phyloP scores from a whole-genome alignment of 2,888 invertebrate genomes.

The Eupithecia inturbata region DNA sequence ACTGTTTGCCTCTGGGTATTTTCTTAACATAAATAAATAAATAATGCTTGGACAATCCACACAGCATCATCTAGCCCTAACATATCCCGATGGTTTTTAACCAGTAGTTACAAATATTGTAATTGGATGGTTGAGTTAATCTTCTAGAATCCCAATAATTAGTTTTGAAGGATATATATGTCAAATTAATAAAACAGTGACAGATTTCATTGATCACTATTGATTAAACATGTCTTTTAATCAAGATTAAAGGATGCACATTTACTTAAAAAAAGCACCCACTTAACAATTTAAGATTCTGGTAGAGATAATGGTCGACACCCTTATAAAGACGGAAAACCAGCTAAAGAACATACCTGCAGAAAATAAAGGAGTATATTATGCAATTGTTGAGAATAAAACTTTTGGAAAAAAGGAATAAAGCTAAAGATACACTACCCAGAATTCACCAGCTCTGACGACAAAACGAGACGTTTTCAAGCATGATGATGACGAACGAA shows the following conservation, averaged over 20 bases:
- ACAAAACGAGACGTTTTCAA: slow-evolving; percentile 3
- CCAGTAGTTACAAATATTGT: background rate
- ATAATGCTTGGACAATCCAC: too few species aligned
- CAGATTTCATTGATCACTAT: background rate
- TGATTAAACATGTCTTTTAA: background rate
- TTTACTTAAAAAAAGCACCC: background rate
- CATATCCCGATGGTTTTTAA: background rate
- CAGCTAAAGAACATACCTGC: background rate
- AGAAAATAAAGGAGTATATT: background rate
- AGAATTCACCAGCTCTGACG: background rate
- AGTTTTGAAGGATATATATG: background rate
- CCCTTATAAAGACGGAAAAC: background rate
- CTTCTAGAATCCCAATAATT: background rate
- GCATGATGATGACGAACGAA: slow-evolving; percentile 28
- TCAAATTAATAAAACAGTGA: background rate
- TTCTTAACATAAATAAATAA: too few species aligned
- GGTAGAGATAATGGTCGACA: background rate
- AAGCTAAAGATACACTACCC: background rate
- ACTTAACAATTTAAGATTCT: background rate
- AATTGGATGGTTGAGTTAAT: background rate
- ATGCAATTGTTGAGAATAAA: background rate
- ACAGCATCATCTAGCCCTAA: too few species aligned
- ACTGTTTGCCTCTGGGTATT: background rate
- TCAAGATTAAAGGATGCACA: slow-evolving; percentile 1
- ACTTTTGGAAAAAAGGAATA: background rate